Evolutionary conservation across 2,888 invertebrate species (phyloP).

Genomic region (Invenusta paracnida): DNA sequence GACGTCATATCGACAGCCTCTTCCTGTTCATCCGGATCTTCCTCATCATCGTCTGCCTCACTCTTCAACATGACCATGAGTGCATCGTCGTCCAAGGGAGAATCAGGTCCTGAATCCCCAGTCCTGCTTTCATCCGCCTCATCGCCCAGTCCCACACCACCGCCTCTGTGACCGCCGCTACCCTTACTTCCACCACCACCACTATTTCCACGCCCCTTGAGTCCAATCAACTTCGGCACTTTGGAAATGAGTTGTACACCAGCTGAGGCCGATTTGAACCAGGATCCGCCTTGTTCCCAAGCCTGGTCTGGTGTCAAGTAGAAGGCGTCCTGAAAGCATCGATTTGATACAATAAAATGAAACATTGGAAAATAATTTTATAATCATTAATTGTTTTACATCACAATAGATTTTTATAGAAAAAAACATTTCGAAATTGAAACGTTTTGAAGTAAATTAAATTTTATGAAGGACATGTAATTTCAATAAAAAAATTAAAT

Average conservation of each 20-base stretch:
- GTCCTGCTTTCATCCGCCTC: not conserved
- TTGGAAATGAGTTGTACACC: conserved; percentile 42
- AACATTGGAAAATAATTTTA: too few relatives aligned
- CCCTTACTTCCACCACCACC: not conserved
- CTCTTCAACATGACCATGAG: not conserved
- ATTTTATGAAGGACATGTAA: too few relatives aligned
- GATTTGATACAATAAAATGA: too few relatives aligned
- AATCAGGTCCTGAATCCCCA: not conserved
- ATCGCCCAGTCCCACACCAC: too few relatives aligned
- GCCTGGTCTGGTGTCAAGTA: conserved; percentile 39
- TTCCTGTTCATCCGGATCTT: not conserved
- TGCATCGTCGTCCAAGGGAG: not conserved
- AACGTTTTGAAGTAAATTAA: too few relatives aligned
- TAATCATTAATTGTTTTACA: too few relatives aligned
- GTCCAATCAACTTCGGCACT: conserved; percentile 35
- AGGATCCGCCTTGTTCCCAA: conserved; percentile 44
- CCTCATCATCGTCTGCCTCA: not conserved
- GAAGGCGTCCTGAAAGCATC: conserved; percentile 41
- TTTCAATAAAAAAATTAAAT: too few relatives aligned
- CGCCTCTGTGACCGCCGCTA: too few relatives aligned
- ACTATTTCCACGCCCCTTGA: conserved; percentile 13
- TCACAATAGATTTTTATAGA: too few relatives aligned
- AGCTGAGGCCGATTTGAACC: conserved; percentile 40
- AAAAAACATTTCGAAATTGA: too few relatives aligned
- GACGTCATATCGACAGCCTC: not conserved